Percentiles rank a stretch among this genome's conserved stretches.
Conservation (phyloP, 35 echinoderm and acorn worm species). For the Apostichopus parvimensis region DNA sequence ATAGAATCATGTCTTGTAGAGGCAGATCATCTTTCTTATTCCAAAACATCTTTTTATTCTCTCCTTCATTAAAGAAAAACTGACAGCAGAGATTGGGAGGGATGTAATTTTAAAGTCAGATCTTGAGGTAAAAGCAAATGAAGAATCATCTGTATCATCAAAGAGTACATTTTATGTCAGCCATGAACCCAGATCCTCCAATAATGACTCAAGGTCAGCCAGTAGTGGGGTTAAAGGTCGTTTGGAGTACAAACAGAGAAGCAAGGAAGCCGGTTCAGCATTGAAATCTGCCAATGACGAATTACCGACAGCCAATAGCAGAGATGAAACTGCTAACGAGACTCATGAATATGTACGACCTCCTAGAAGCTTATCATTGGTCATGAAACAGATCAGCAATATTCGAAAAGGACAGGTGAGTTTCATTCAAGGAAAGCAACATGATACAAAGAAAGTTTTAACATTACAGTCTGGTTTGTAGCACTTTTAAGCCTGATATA, state of each 20-base stretch:
- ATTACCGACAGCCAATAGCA: background rate
- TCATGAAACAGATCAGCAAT: slow-evolving; percentile 37
- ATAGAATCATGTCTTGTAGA: too few relatives aligned
- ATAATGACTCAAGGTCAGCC: background rate
- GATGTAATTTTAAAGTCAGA: slow-evolving; percentile 21
- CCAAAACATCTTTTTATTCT: too few relatives aligned
- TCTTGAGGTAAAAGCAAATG: background rate
- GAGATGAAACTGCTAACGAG: background rate
- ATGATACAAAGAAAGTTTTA: background rate
- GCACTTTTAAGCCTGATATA: background rate
- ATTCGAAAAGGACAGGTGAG: slow-evolving; percentile 25
- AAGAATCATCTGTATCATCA: background rate
- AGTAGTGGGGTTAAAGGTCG: slow-evolving; percentile 20
- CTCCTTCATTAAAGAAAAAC: background rate
- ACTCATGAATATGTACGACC: slow-evolving; percentile 11
- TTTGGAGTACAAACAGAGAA: slow-evolving; percentile 22
- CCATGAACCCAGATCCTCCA: background rate
- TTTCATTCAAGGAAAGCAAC: slow-evolving; percentile 6
- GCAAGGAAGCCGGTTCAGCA: background rate
- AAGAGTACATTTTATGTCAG: slow-evolving; percentile 19
- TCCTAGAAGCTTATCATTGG: slow-evolving; percentile 29
- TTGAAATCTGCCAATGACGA: background rate
- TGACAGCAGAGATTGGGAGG: background rate
- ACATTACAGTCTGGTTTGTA: background rate
- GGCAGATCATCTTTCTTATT: too few relatives aligned